Evolutionary conservation across 1,140 invertebrate genomes (phyloP), one percentile per base, ranked within the genome.

Genomic region (Neodiprion pinetum): DNA sequence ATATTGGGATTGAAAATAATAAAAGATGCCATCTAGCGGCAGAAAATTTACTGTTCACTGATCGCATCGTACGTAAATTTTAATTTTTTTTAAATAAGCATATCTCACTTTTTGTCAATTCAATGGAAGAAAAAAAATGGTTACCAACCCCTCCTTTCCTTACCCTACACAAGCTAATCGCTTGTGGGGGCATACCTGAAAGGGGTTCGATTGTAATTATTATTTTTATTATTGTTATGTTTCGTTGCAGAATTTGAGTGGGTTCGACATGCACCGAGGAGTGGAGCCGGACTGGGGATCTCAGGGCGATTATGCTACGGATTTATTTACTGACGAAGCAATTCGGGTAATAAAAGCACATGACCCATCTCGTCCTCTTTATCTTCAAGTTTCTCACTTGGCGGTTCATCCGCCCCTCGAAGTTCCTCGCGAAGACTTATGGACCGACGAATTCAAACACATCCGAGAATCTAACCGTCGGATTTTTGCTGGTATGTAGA

Each of bases 371-470:
- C 88, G 86, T 48, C 93, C 93, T 0, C 85, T 94, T 48, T 94
- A 94, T 83, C 84, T 95, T 9, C 93, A 94, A 82, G 81, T 95
- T 72, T 91, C 93, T 0, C 92, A 94, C 82, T 87, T 93, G 12
- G 93, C 92, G 0, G 91, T 92, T 14, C 93, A 94, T 79, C 90
- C 90, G 0, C 93, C 90, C 1, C 88, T 93, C 75, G 86, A 89
- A 68, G 89, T 91, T 11, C 89, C 90, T 9, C 82, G 92, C 11
- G 92, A 95, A 82, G 86, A 90, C 77, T 90, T 93, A 77, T 90
- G 90, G 74, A 89, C 93, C 8, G 88, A 92, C 48, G 89, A 91
- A 76, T 94, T 94, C 78, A 82, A 83, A 7, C 87, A 94, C 74
- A 94, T 95, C 21, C 81, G 86, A 1, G 92, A 95, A 79, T 85